Conservation (phyloP, 1,140 invertebrate species). For the Drosophila neocordata region DNA sequence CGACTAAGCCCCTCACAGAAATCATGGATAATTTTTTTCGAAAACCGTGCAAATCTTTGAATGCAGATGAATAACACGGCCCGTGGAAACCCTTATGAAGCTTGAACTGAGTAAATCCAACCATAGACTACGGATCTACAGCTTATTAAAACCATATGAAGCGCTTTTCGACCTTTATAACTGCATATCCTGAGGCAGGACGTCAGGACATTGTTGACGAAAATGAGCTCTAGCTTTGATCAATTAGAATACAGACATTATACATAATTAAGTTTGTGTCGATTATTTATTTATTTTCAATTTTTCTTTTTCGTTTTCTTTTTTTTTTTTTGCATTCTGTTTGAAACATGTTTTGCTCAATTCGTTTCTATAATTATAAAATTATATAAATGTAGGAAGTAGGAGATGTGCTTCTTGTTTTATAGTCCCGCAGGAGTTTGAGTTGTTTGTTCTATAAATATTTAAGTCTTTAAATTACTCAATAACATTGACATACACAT, state of each 20-base stretch:
- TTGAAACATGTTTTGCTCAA: conserved; percentile 41
- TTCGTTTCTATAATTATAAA: conserved; percentile 22
- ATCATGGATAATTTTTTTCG: too few species aligned
- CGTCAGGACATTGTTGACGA: neutral
- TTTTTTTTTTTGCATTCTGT: conserved; percentile 31
- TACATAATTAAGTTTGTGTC: conserved; percentile 18
- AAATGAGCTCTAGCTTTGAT: too few species aligned
- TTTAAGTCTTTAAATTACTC: conserved; percentile 11
- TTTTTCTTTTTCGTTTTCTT: neutral
- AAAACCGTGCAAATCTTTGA: too few species aligned
- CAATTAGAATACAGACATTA: too few species aligned
- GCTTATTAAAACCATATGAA: too few species aligned
- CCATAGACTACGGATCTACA: too few species aligned
- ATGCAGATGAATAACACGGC: too few species aligned
- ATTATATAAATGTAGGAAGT: conserved; percentile 9
- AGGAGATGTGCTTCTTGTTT: conserved; percentile 1
- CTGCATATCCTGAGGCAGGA: too few species aligned
- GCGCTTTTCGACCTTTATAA: too few species aligned
- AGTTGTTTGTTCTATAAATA: conserved; percentile 8
- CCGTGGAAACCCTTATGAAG: too few species aligned
- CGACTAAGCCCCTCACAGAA: too few species aligned
- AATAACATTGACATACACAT: neutral
- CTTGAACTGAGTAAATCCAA: too few species aligned
- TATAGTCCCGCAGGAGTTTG: neutral
- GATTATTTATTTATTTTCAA: conserved; percentile 42